Conservation (phyloP, 2,113 vertebrate genomes). For the Dolichotis patagonum region DNA sequence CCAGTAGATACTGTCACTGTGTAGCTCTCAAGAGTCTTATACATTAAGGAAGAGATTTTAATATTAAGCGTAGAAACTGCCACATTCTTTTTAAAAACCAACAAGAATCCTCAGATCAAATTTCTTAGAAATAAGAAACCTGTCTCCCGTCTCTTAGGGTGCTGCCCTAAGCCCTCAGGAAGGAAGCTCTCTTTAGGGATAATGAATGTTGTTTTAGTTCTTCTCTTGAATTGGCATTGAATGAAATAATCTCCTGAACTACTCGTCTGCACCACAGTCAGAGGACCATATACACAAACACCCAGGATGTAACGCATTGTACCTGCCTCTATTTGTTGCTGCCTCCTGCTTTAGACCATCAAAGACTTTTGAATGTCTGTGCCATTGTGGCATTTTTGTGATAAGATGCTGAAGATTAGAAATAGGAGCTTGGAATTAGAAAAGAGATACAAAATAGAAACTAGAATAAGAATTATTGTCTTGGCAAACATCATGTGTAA, state of each 20-base stretch:
- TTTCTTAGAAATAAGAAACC: not conserved
- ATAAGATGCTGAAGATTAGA: not conserved
- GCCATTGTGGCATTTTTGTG: not conserved
- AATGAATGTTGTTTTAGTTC: not conserved
- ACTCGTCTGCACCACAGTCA: not conserved
- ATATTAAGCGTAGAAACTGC: not conserved
- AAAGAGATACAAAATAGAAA: conserved; percentile 13
- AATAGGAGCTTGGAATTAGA: not conserved
- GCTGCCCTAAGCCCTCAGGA: not conserved
- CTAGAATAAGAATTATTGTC: not conserved
- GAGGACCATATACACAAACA: not conserved
- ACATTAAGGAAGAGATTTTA: not conserved
- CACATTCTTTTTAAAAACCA: not conserved
- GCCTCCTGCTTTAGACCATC: not conserved
- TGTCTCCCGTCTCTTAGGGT: not conserved
- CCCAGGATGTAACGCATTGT: not conserved
- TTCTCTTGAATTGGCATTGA: conserved; percentile 36
- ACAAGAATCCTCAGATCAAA: not conserved
- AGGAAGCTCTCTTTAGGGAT: not conserved
- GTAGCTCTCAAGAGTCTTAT: not conserved
- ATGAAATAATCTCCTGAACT: not conserved
- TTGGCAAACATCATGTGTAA: not conserved
- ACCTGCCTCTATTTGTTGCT: not conserved
- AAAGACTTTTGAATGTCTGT: not conserved
- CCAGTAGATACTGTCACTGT: not conserved